Evolutionary conservation across 1,140 invertebrate species (phyloP).

Genomic region (Globodera rostochiensis): DNA sequence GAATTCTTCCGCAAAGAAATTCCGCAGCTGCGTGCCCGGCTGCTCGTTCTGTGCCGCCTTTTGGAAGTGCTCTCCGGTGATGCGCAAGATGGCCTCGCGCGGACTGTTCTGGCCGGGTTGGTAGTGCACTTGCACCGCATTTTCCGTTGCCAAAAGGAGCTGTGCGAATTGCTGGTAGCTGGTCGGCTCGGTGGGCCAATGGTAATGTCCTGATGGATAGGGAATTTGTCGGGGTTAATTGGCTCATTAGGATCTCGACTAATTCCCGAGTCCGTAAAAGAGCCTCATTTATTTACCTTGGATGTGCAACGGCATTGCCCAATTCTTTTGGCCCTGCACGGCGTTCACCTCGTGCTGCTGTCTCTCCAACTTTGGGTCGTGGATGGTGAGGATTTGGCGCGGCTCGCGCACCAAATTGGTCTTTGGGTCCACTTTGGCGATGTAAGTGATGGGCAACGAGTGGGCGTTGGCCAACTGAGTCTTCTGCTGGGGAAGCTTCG

Average conservation of each 20-base stretch:
- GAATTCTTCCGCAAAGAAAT: conserved; percentile 38
- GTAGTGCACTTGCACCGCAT: conserved; percentile 43
- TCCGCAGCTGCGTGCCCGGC: conserved; percentile 15
- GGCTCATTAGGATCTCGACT: background rate
- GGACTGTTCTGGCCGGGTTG: conserved; percentile 37
- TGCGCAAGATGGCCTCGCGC: conserved; percentile 29
- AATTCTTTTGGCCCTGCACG: conserved; percentile 16
- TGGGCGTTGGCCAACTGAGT: conserved; percentile 35
- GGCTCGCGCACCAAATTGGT: conserved; percentile 21
- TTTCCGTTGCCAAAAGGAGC: conserved; percentile 44
- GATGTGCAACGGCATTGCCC: conserved; percentile 13
- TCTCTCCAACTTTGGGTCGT: conserved; percentile 23
- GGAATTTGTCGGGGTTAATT: background rate
- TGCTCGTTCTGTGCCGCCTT: conserved; percentile 29
- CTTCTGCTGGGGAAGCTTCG: conserved; percentile 44
- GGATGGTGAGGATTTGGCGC: conserved; percentile 28
- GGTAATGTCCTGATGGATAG: conserved; percentile 3
- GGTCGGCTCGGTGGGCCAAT: conserved; percentile 20
- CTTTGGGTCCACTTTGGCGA: conserved; percentile 20
- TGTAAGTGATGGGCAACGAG: conserved; percentile 46
- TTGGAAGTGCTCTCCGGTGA: conserved; percentile 30
- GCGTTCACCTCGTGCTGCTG: conserved; percentile 24
- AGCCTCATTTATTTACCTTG: background rate
- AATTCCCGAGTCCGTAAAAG: background rate
- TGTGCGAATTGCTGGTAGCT: conserved; percentile 39